Base-by-base conservation (phyloP, 2,797 vertebrate genomes). In the Agapornis canus region DNA sequence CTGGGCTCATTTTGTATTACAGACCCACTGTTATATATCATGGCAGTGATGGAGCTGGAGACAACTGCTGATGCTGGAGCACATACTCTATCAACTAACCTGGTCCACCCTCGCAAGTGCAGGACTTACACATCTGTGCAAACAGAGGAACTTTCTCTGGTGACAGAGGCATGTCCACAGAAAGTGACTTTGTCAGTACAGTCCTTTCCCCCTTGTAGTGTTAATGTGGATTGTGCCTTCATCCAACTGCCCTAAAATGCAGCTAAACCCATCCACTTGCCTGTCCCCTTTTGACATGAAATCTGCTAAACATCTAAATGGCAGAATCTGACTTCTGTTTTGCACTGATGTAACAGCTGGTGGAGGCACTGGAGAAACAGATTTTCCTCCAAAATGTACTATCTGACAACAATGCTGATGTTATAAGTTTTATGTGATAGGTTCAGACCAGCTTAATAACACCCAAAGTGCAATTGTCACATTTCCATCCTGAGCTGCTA, bases 1-100 rank as follows among this genome's bases (percentile, higher is more conserved):
- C 5, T 29, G 37, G 27, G 21, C 39, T 16, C 43, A 35, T 16
- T 81, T 57, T 39, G 21, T 17, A 11, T 72, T 29, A 32, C 9
- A 49, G 37, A 73, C 3, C 13, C 27, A 6, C 1, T 0, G 42
- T 49, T 15, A 16, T 9, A 57, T 3, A 39, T 10, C 39, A 9
- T 9, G 13, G 42, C 29, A 49, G 17, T 5, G 5, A 1, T 31
- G 22, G 56, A 52, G 35, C 18, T 65, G 61, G 39, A 61, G 25
- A 27, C 10, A 54, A 25, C 40, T 64, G 10, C 25, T 40, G 39
- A 11, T 32, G 22, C 31, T 1, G 4, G 21, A 11, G 4, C 27
- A 39, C 2, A 2, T 27, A 7, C 8, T 59, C 35, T 52, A 23
- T 20, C 21, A 54, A 14, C 25, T 23, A 49, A 64, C 13, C 19